These are phyloP conservation scores for Cydia strobilella DNA, from an alignment of 1,140 invertebrate species.

Conservation along the genomic window DNA sequence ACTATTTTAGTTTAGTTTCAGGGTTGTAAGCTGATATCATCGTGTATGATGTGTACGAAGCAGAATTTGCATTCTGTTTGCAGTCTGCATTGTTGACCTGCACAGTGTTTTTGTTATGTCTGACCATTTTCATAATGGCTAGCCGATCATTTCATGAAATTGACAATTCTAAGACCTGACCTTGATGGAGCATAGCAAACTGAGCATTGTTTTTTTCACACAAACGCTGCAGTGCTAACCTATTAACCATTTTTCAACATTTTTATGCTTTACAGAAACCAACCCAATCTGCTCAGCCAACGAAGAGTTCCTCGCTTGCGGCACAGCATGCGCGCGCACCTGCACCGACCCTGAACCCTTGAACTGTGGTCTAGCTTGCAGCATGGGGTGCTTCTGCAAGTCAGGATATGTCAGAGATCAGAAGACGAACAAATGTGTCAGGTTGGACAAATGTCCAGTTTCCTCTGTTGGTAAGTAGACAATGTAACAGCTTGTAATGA, in stretches of 20 bases:
- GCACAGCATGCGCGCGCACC: constrained; percentile 60
- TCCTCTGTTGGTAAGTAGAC: constrained; percentile 44
- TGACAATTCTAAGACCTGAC: too few species aligned
- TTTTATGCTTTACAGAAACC: constrained; percentile 41
- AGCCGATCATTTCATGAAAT: too few species aligned
- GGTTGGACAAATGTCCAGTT: constrained; percentile 59
- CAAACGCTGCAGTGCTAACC: too few species aligned
- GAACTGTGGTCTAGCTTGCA: constrained; percentile 57
- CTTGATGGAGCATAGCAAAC: too few species aligned
- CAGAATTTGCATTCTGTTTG: too few species aligned
- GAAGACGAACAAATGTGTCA: constrained; percentile 55
- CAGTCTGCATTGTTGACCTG: too few species aligned
- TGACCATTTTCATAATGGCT: too few species aligned
- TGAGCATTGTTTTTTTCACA: too few species aligned
- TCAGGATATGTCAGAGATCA: constrained; percentile 63
- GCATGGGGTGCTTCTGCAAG: constrained; percentile 71
- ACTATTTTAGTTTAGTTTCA: too few species aligned
- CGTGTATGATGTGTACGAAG: too few species aligned
- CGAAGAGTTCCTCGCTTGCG: constrained; percentile 67
- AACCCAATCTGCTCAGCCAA: constrained; percentile 50
- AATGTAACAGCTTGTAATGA: not conserved
- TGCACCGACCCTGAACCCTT: constrained; percentile 57
- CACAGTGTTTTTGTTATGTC: too few species aligned
- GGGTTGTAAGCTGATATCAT: too few species aligned
- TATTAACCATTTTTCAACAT: not conserved